These are phyloP conservation scores for Leptodactylus fuscus DNA, from an alignment of 2,113 vertebrate species.

Conservation along the genomic window DNA sequence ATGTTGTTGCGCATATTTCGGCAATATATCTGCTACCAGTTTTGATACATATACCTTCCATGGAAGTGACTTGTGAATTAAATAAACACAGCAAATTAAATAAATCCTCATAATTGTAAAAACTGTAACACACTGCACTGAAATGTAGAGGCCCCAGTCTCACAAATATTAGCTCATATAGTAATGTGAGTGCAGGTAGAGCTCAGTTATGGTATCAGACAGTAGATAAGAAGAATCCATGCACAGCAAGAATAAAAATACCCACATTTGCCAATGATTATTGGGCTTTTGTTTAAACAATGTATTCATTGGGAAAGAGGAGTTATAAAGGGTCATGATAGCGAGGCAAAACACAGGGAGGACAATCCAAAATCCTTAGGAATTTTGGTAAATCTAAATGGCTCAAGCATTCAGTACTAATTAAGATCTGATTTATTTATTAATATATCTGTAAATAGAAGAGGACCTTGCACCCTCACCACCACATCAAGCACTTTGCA, in stretches of 20 bases:
- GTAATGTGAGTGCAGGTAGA: neutral
- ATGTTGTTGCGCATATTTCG: constrained; percentile 16
- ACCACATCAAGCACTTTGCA: too few relatives aligned
- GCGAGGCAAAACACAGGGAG: neutral
- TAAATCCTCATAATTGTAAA: constrained; percentile 16
- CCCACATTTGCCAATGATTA: neutral
- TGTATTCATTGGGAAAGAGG: neutral
- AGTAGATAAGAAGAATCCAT: neutral
- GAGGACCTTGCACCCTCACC: too few relatives aligned
- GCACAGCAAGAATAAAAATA: constrained; percentile 9
- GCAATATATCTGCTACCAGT: constrained; percentile 9
- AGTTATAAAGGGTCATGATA: neutral
- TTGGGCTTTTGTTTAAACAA: neutral
- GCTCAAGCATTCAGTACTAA: too few relatives aligned
- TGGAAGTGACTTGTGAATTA: constrained; percentile 8
- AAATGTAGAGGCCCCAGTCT: constrained; percentile 25
- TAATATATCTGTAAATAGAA: too few relatives aligned
- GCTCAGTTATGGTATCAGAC: neutral
- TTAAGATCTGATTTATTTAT: too few relatives aligned
- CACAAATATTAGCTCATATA: neutral
- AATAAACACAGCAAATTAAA: constrained; percentile 11
- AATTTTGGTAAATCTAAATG: too few relatives aligned
- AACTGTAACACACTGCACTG: constrained; percentile 30
- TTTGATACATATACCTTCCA: constrained; percentile 10
- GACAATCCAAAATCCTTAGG: neutral